phyloP scores from a whole-genome alignment of 1,140 invertebrate species.

The Periplaneta americana region DNA sequence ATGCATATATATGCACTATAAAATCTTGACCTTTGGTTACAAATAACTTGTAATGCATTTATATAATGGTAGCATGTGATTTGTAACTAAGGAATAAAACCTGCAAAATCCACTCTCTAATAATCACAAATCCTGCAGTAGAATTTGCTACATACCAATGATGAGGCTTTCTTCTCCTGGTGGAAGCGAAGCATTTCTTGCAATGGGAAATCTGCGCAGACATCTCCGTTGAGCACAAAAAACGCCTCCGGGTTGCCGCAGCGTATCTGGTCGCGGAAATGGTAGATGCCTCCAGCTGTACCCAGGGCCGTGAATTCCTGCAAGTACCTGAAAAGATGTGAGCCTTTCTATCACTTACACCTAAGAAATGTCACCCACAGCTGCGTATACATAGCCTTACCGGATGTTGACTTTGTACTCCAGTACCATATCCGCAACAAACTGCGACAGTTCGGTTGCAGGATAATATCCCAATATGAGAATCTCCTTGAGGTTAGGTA shows the following conservation, averaged over 20 bases:
- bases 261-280: constrained; percentile 94
- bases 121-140: too few relatives aligned
- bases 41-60: too few relatives aligned
- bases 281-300: constrained; percentile 95
- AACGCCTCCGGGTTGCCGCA: constrained; percentile 84
- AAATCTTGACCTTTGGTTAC: too few relatives aligned
- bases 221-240: constrained; percentile 96
- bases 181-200: constrained; percentile 83
- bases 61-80: too few relatives aligned
- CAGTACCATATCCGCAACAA: constrained; percentile 77
- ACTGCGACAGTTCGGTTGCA: constrained; percentile 72
- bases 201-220: constrained; percentile 95
- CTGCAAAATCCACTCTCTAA: too few relatives aligned
- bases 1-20: too few relatives aligned
- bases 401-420: constrained; percentile 78
- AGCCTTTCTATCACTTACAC: not conserved
- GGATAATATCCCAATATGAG: constrained; percentile 92
- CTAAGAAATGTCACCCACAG: not conserved
- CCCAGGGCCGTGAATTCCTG: constrained; percentile 94
- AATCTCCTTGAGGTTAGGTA: constrained; percentile 81
- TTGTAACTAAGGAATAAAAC: too few relatives aligned
- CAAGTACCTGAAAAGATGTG: constrained; percentile 59
- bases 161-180: constrained; percentile 33
- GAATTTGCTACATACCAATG: constrained; percentile 13
- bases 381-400: constrained; percentile 40